Percentiles rank a stretch among this genome's conserved stretches.
These are phyloP conservation scores for Protophormia terraenovae DNA, from an alignment of 2,888 invertebrate species.

Conservation along the genomic window DNA sequence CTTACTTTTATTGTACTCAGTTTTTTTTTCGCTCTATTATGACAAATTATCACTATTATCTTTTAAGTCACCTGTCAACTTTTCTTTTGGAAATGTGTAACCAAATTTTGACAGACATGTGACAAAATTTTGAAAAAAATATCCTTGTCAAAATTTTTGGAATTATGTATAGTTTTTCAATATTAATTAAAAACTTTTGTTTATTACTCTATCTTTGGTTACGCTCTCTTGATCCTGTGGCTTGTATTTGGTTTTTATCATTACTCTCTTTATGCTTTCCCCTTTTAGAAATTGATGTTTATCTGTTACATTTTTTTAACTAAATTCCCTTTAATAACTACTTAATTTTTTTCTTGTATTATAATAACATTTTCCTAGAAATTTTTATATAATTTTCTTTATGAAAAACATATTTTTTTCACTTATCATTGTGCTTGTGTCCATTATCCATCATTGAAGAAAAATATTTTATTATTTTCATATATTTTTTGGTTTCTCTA, in stretches of 20 bases:
- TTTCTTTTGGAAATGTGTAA: neutral
- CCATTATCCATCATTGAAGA: conserved; percentile 25
- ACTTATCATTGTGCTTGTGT: conserved; percentile 19
- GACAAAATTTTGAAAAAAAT: conserved; percentile 34
- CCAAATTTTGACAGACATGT: conserved; percentile 61
- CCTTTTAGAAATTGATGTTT: neutral
- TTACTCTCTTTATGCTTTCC: neutral
- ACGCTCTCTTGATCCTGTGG: conserved; percentile 30
- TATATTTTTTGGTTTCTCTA: neutral
- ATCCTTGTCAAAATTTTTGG: neutral
- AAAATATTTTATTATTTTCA: neutral
- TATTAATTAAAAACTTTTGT: neutral
- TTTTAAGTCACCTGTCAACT: conserved; percentile 30
- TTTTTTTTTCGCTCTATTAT: neutral
- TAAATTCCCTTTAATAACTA: conserved; percentile 15
- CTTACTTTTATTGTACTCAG: neutral
- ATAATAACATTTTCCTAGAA: conserved; percentile 27
- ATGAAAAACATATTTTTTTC: neutral
- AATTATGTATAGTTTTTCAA: neutral
- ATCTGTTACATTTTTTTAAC: neutral
- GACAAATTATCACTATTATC: conserved; percentile 44
- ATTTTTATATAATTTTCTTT: neutral
- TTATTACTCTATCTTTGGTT: too few species aligned
- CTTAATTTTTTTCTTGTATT: conserved; percentile 4
- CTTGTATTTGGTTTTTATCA: neutral